Percentiles rank a stretch among this genome's conserved stretches.
These are phyloP conservation scores for Cosmopolites sordidus DNA, from an alignment of 2,888 invertebrate species.

Conservation along the genomic window DNA sequence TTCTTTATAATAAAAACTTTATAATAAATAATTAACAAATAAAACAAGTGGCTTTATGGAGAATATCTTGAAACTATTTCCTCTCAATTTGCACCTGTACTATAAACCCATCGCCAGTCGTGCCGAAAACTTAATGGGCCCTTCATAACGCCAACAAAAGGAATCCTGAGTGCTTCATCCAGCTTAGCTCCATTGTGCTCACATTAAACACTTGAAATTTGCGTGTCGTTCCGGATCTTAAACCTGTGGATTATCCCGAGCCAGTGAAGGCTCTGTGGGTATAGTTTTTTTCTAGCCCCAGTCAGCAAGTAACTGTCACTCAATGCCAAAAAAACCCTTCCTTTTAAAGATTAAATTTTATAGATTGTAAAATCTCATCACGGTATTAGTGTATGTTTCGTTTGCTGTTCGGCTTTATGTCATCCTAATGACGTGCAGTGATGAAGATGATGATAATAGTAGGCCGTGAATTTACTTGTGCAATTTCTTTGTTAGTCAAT, in stretches of 20 bases:
- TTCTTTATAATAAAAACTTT: too few species aligned
- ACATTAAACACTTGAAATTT: slow-evolving; percentile 29
- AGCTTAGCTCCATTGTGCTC: slow-evolving; percentile 28
- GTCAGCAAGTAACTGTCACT: not conserved
- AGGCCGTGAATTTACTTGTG: too few species aligned
- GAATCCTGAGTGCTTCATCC: slow-evolving; percentile 28
- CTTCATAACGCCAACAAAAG: slow-evolving; percentile 27
- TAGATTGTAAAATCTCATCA: slow-evolving; percentile 1
- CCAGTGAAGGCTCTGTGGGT: not conserved
- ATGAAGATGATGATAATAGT: not conserved
- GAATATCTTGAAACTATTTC: too few species aligned
- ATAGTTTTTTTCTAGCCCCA: not conserved
- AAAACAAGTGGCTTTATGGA: too few species aligned
- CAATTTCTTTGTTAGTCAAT: too few species aligned
- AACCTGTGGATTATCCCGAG: slow-evolving; percentile 22
- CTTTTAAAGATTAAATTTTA: not conserved
- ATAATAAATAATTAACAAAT: too few species aligned
- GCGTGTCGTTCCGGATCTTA: slow-evolving; percentile 22
- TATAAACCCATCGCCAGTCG: slow-evolving; percentile 16
- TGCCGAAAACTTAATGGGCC: slow-evolving; percentile 21
- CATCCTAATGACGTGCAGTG: not conserved
- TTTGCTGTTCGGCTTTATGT: too few species aligned
- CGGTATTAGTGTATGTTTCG: too few species aligned
- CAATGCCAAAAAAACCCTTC: not conserved
- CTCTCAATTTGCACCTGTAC: slow-evolving; percentile 6